phyloP scores from a whole-genome alignment of 1,140 invertebrate genomes.

The Nylanderia fulva region DNA sequence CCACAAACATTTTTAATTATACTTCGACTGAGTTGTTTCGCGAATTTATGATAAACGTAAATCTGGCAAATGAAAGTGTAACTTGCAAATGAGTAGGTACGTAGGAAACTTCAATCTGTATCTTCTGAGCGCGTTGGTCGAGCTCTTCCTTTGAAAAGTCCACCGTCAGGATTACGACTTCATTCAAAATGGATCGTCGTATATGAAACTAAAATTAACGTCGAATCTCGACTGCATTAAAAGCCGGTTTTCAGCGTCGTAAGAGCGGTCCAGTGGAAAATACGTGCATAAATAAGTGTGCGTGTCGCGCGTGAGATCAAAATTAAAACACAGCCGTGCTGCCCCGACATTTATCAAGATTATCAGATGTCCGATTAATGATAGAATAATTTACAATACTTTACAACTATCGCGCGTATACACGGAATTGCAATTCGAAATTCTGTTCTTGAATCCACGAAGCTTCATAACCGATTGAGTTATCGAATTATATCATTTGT shows the following conservation, averaged over 20 bases:
- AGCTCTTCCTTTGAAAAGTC: constrained; percentile 52
- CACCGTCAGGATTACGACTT: constrained; percentile 40
- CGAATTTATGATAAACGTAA: constrained; percentile 18
- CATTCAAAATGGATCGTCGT: constrained; percentile 54
- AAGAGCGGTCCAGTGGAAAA: not conserved
- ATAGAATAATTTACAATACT: constrained; percentile 21
- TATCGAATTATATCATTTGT: not conserved
- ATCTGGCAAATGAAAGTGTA: constrained; percentile 15
- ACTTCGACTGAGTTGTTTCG: not conserved
- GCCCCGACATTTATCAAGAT: constrained; percentile 21
- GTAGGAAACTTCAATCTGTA: constrained; percentile 21
- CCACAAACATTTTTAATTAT: constrained; percentile 24
- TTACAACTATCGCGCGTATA: not conserved
- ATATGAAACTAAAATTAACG: constrained; percentile 52
- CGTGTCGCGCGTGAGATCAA: not conserved
- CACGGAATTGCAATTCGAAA: not conserved
- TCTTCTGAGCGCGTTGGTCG: constrained; percentile 27
- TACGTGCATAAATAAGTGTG: constrained; percentile 32
- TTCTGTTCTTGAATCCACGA: not conserved
- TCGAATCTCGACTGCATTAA: not conserved
- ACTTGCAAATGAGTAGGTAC: constrained; percentile 20
- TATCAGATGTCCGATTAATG: constrained; percentile 54
- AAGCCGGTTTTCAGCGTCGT: constrained; percentile 22
- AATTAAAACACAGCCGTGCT: constrained; percentile 51
- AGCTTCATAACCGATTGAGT: constrained; percentile 17